Evolutionary conservation across 2,888 invertebrate species (phyloP).

Genomic region (Scaeva pyrastri): DNA sequence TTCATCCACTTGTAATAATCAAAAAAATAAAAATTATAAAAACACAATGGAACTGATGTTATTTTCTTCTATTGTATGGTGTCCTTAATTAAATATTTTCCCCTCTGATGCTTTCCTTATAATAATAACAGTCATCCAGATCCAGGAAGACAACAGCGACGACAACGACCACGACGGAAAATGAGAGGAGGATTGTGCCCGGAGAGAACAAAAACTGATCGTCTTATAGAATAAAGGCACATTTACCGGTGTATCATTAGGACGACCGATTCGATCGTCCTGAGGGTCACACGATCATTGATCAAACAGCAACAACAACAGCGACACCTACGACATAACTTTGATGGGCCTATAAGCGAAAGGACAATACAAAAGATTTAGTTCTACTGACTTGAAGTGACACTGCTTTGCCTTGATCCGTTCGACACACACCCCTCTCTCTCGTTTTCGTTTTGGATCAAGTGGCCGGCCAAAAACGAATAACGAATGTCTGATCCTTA

Average conservation of each 20-base stretch:
- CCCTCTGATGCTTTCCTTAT: constrained; percentile 18
- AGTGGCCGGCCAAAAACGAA: constrained; percentile 23
- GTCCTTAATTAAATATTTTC: constrained; percentile 65
- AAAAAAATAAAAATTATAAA: constrained; percentile 11
- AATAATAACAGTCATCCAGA: constrained; percentile 71
- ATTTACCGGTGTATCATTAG: constrained; percentile 73
- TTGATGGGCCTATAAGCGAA: constrained; percentile 18
- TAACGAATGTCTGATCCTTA: constrained; percentile 20
- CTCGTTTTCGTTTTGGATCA: too few species aligned
- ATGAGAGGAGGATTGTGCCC: constrained; percentile 38
- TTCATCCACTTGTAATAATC: constrained; percentile 76
- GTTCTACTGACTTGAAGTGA: constrained; percentile 68
- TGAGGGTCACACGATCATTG: constrained; percentile 72
- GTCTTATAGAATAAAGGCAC: constrained; percentile 50
- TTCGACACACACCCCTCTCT: constrained; percentile 63
- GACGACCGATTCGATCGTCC: constrained; percentile 59
- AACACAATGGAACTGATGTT: constrained; percentile 63
- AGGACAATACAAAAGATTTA: constrained; percentile 40
- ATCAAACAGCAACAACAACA: constrained; percentile 66
- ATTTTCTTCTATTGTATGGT: constrained; percentile 29
- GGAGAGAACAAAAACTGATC: constrained; percentile 31
- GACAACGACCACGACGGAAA: too few species aligned
- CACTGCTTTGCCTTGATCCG: constrained; percentile 48
- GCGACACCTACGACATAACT: constrained; percentile 44
- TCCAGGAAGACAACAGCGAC: constrained; percentile 21